Percentiles rank a stretch among this genome's conserved stretches.
Conservation (phyloP, 2,888 invertebrate genomes). For the Brachyptera risi region DNA sequence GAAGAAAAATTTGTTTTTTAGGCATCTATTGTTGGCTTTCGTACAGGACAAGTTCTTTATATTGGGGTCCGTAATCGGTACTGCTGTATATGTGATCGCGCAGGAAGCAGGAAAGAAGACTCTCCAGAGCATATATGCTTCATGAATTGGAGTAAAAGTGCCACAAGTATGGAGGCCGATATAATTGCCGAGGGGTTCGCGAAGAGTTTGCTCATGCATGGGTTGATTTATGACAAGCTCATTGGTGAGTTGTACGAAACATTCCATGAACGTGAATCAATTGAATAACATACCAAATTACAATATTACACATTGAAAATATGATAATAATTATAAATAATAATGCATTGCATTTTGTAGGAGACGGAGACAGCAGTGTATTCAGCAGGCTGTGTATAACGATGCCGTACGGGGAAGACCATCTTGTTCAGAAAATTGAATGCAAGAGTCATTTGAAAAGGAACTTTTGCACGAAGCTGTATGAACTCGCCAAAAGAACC, state of each 20-base stretch:
- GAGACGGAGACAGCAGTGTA: conserved; percentile 22
- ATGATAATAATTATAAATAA: neutral
- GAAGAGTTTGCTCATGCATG: neutral
- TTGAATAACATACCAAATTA: neutral
- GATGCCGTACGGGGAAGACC: conserved; percentile 14
- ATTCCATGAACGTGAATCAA: neutral
- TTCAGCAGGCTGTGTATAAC: neutral
- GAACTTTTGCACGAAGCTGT: neutral
- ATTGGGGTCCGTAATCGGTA: conserved; percentile 15
- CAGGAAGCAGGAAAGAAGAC: neutral
- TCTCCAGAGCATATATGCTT: conserved; percentile 1
- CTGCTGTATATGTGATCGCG: neutral
- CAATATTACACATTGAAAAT: neutral
- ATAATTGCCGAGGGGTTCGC: conserved; percentile 3
- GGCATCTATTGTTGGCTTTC: conserved; percentile 7
- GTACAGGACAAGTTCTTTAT: neutral
- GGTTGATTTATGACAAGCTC: neutral
- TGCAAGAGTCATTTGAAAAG: neutral
- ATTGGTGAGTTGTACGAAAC: neutral
- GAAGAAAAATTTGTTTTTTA: no score
- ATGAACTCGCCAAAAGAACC: neutral
- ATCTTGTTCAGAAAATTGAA: conserved; percentile 10
- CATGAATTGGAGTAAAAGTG: conserved; percentile 5
- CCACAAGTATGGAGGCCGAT: conserved; percentile 15
- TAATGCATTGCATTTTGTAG: neutral